phyloP scores from a whole-genome alignment of 2,888 invertebrate genomes.

The Augochlorella aurata region DNA sequence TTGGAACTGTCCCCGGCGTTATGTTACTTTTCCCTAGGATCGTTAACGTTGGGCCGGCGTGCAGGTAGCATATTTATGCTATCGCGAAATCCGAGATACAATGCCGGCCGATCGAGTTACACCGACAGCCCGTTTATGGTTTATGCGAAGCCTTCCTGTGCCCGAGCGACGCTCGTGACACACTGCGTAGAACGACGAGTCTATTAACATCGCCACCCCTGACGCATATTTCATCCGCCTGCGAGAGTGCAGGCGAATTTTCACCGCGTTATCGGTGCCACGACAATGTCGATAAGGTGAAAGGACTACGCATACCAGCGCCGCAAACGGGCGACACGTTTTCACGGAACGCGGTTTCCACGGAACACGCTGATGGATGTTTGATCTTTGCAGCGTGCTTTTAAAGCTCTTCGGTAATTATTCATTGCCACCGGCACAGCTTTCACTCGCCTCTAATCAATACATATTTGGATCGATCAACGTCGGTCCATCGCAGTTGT shows the following conservation, averaged over 20 bases:
- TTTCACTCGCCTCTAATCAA: background rate
- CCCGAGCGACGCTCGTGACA: slow-evolving; percentile 55
- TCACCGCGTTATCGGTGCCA: background rate
- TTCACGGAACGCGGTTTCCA: background rate
- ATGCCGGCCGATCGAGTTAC: slow-evolving; percentile 71
- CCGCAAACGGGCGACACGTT: background rate
- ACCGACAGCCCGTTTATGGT: slow-evolving; percentile 48
- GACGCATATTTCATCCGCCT: background rate
- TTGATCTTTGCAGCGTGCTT: background rate
- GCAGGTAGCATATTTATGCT: slow-evolving; percentile 71
- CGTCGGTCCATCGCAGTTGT: background rate
- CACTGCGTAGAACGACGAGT: slow-evolving; percentile 35
- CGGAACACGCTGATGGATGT: background rate
- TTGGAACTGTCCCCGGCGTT: slow-evolving; percentile 46
- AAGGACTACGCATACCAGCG: background rate
- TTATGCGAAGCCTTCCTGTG: slow-evolving; percentile 56
- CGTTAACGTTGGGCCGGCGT: slow-evolving; percentile 57
- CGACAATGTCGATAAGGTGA: slow-evolving; percentile 4
- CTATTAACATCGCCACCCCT: slow-evolving; percentile 34
- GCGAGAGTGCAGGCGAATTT: background rate
- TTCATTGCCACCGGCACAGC: background rate
- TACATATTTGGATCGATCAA: background rate
- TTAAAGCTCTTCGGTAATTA: background rate
- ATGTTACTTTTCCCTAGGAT: slow-evolving; percentile 61
- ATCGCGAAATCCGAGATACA: slow-evolving; percentile 75